Evolutionary conservation across 2,797 vertebrate genomes (phyloP).

Genomic region (Arnoldichthys spilopterus): DNA sequence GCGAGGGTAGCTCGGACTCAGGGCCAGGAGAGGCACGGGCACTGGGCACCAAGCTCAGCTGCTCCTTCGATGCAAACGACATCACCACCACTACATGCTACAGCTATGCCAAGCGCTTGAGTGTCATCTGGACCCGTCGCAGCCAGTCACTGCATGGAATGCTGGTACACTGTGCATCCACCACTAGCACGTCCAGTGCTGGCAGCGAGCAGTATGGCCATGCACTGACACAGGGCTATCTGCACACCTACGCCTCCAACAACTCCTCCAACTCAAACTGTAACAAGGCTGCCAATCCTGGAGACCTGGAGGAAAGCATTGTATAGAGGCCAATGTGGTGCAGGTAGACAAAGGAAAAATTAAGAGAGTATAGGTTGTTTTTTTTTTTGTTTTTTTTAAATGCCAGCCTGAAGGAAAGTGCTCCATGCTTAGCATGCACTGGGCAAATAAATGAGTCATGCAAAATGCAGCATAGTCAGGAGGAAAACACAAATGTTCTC

Average conservation of each 20-base stretch:
- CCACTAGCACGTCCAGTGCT: constrained; percentile 59
- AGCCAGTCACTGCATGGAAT: constrained; percentile 92
- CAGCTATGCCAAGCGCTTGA: constrained; percentile 87
- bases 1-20: constrained; percentile 30
- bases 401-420: constrained; percentile 25
- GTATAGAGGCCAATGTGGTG: constrained; percentile 60
- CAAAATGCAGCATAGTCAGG: constrained; percentile 28
- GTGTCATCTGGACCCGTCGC: constrained; percentile 88
- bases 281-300: constrained; percentile 61
- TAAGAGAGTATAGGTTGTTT: not conserved
- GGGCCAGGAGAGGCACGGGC: constrained; percentile 64
- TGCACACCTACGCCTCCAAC: constrained; percentile 76
- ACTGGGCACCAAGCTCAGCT: constrained; percentile 79
- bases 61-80: constrained; percentile 80
- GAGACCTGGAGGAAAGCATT: constrained; percentile 81
- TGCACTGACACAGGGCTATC: constrained; percentile 70
- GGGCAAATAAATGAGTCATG: constrained; percentile 17
- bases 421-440: constrained; percentile 42
- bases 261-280: constrained; percentile 75
- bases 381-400: no score
- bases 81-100: constrained; percentile 77
- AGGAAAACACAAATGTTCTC: constrained; percentile 8
- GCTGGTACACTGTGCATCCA: constrained; percentile 82
- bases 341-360: constrained; percentile 42
- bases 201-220: constrained; percentile 63